Conservation (phyloP, 2,113 vertebrate species). For the Bambusicola thoracicus region DNA sequence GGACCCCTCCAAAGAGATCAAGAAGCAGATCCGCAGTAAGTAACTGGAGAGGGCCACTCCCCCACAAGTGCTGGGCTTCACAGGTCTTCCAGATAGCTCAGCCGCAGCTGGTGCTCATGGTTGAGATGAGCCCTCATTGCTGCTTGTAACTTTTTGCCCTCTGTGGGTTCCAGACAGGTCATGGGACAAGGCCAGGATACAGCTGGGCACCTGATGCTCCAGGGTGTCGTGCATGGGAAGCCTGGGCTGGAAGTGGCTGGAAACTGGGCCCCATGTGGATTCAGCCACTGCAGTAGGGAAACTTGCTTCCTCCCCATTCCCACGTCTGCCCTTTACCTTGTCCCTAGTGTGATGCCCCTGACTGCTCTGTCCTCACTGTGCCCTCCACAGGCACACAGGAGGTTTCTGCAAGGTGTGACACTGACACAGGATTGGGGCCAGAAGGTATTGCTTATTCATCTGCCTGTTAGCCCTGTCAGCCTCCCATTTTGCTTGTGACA, state of each 20-base stretch:
- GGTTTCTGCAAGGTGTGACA: not conserved
- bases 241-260: not conserved
- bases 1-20: slow-evolving; percentile 98
- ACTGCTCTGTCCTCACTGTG: not conserved
- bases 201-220: not conserved
- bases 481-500: not conserved
- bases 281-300: not conserved
- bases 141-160: not conserved
- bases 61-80: not conserved
- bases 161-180: not conserved
- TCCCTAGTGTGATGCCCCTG: no score
- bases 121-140: not conserved
- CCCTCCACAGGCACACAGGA: not conserved
- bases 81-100: rapidly evolving
- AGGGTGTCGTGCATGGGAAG: no score
- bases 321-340: not conserved
- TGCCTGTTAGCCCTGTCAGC: not conserved
- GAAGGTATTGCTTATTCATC: not conserved
- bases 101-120: not conserved
- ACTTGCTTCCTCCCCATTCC: not conserved
- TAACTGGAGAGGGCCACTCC: slow-evolving; percentile 2
- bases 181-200: not conserved
- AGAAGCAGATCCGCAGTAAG: slow-evolving; percentile 99
- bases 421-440: not conserved
- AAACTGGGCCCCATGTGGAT: no score